These are phyloP conservation scores for Mormyrus proboscirostris DNA, from an alignment of 2,797 vertebrate genomes.

Conservation along the genomic window DNA sequence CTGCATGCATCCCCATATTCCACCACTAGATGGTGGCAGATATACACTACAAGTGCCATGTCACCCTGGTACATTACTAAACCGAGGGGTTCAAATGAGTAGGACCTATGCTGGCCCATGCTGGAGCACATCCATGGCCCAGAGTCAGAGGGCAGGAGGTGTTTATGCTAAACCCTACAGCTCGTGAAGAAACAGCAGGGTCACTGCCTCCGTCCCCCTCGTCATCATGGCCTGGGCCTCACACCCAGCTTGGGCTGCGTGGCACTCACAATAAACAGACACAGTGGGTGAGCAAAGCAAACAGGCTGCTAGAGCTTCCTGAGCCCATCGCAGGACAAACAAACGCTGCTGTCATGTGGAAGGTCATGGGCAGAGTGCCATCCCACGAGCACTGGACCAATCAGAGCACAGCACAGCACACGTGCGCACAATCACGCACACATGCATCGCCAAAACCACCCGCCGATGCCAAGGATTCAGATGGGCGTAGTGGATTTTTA, in stretches of 20 bases:
- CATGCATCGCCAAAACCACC: neutral
- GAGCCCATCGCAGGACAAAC: neutral
- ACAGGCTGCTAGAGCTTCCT: neutral
- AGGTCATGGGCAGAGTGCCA: neutral
- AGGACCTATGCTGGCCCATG: neutral
- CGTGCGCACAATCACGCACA: neutral
- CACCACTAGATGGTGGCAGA: constrained; percentile 19
- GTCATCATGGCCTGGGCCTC: neutral
- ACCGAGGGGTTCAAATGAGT: no score
- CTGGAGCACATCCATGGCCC: neutral
- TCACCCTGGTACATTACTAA: neutral
- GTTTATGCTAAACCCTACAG: neutral
- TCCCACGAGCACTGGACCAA: neutral
- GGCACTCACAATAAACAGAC: neutral
- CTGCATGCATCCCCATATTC: neutral
- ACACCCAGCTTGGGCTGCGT: neutral
- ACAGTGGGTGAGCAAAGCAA: neutral
- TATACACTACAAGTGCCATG: neutral
- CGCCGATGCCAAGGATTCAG: neutral
- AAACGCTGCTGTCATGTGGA: neutral
- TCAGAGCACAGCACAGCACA: neutral
- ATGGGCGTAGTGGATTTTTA: neutral
- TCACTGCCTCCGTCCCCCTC: neutral
- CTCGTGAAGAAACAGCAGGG: constrained; percentile 1
- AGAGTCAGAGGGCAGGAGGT: neutral